Conservation (phyloP, 2,797 vertebrate genomes). For the Spea hammondii region DNA sequence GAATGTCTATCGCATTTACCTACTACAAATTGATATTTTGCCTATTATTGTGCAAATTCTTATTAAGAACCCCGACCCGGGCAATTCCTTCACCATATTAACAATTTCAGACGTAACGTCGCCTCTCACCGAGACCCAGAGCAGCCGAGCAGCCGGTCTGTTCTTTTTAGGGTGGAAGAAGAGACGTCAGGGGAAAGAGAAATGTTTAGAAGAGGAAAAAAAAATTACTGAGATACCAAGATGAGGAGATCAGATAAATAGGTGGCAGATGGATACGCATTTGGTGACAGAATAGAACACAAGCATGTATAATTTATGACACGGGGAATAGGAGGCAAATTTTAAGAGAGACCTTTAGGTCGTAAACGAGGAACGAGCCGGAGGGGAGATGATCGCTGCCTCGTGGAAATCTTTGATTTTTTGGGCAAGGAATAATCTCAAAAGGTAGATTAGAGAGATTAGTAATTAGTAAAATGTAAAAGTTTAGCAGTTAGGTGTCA, state of each 20-base stretch:
- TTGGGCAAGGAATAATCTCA: no score
- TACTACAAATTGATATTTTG: no score
- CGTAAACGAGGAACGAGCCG: constrained; percentile 36
- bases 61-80: no score
- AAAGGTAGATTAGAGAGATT: no score
- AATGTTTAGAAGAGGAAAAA: constrained; percentile 39
- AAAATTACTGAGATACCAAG: constrained; percentile 26
- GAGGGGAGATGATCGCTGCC: not conserved
- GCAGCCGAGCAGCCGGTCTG: constrained; percentile 36
- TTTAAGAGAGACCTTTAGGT: constrained; percentile 46
- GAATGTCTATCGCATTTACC: no score
- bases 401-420: not conserved
- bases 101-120: no score
- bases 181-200: constrained; percentile 31
- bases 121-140: not conserved
- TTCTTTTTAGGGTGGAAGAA: constrained; percentile 38
- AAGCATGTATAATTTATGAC: constrained; percentile 52
- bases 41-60: no score
- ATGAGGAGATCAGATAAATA: constrained; percentile 46
- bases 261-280: constrained; percentile 51
- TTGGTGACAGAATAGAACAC: constrained; percentile 52
- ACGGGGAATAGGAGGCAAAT: constrained; percentile 32
- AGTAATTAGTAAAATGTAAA: no score
- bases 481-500: no score
- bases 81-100: no score